phyloP scores from a whole-genome alignment of 2,888 invertebrate genomes.

The Loripinus fragilis region DNA sequence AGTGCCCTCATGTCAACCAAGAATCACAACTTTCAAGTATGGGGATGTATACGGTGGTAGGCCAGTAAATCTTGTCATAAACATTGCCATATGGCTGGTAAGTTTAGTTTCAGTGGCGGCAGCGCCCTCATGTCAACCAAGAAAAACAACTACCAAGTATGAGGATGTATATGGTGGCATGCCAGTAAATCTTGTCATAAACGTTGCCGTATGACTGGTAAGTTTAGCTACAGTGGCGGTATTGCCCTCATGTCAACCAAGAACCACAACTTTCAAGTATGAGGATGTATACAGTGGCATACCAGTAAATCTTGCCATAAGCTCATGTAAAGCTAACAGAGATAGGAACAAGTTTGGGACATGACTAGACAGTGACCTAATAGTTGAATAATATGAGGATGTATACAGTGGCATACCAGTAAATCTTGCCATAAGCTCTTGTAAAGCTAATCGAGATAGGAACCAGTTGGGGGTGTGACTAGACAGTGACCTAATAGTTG shows the following conservation, averaged over 20 bases:
- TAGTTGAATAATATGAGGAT: constrained; percentile 30
- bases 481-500: too few relatives aligned
- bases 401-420: constrained; percentile 95
- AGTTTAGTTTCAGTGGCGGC: too few relatives aligned
- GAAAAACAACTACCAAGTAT: constrained; percentile 8
- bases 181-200: constrained; percentile 94
- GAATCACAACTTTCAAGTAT: constrained; percentile 7
- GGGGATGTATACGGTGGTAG: constrained; percentile 90
- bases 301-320: constrained; percentile 94
- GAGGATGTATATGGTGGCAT: constrained; percentile 90
- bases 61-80: constrained; percentile 94
- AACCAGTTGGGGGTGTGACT: too few relatives aligned
- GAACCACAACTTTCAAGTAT: constrained; percentile 7
- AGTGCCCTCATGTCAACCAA: background rate
- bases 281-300: constrained; percentile 90
- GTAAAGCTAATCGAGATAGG: too few relatives aligned
- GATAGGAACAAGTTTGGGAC: constrained; percentile 88
- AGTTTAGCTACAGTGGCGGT: too few relatives aligned
- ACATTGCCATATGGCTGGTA: constrained; percentile 90
- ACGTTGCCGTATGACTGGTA: constrained; percentile 90
- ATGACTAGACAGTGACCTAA: constrained; percentile 87
- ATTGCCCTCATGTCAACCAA: background rate
- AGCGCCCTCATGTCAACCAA: background rate
- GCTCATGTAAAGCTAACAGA: constrained; percentile 91
- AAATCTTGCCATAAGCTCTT: constrained; percentile 94